Percentiles rank a stretch among this genome's conserved stretches.
Conservation (phyloP, 1,140 invertebrate genomes). For the Caenorhabditis tropicalis region DNA sequence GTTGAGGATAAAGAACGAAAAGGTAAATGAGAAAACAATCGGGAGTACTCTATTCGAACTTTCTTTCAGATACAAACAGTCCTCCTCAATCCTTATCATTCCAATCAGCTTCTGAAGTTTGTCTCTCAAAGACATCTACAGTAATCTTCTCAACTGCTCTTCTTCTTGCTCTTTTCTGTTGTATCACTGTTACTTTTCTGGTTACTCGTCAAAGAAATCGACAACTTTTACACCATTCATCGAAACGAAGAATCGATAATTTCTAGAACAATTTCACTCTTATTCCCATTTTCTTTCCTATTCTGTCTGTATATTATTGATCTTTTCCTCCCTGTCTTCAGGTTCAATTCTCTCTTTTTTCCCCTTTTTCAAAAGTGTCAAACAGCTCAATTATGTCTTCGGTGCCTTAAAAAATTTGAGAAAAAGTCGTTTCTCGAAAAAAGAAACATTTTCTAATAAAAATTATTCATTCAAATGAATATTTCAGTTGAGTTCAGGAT, state of each 20-base stretch:
- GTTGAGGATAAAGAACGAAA: constrained; percentile 23
- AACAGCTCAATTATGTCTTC: constrained; percentile 19
- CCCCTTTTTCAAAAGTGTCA: not conserved
- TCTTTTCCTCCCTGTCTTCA: constrained; percentile 31
- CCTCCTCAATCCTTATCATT: constrained; percentile 20
- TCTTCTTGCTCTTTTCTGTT: constrained; percentile 10
- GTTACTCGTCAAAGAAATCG: constrained; percentile 24
- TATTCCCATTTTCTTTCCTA: not conserved
- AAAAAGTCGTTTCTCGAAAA: not conserved
- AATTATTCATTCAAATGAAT: not conserved
- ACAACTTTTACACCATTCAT: not conserved
- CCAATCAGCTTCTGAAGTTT: constrained; percentile 21
- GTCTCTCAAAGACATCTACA: not conserved
- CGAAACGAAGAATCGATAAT: constrained; percentile 16
- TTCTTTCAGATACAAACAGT: constrained; percentile 12
- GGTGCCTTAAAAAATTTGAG: not conserved
- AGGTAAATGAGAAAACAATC: not conserved
- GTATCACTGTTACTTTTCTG: constrained; percentile 10
- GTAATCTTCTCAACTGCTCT: not conserved
- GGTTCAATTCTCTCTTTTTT: not conserved
- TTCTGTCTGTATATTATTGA: constrained; percentile 31
- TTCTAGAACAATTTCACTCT: not conserved
- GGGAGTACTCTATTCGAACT: not conserved
- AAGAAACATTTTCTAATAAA: not conserved
- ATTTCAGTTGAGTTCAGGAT: not conserved